Conservation (phyloP, 2,113 vertebrate species). For the Callorhinus ursinus region DNA sequence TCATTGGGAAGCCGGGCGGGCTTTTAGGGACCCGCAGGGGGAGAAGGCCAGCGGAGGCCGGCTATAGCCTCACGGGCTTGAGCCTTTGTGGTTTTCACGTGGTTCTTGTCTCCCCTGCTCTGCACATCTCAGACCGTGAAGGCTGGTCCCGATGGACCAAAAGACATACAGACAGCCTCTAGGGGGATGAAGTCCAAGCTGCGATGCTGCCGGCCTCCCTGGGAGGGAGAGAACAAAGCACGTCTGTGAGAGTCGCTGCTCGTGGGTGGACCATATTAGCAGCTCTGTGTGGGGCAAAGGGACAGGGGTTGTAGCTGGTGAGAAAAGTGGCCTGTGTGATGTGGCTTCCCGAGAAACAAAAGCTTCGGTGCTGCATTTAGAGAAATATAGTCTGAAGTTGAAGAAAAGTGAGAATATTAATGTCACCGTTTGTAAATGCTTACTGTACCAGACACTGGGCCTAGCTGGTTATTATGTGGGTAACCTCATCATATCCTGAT, state of each 20-base stretch:
- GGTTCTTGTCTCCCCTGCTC: background rate
- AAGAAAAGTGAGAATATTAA: background rate
- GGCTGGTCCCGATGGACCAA: background rate
- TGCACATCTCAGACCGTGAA: background rate
- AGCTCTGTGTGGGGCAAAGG: background rate
- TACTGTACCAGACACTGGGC: background rate
- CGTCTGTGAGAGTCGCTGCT: background rate
- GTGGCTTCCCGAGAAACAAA: background rate
- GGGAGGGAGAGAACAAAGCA: background rate
- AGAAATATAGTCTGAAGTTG: background rate
- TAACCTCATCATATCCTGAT: background rate
- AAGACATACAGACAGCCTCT: background rate
- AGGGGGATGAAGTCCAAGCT: background rate
- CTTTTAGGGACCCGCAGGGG: background rate
- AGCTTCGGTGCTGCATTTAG: background rate
- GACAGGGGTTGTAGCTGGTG: background rate
- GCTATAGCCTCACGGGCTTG: background rate
- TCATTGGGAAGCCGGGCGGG: background rate
- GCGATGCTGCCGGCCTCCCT: background rate
- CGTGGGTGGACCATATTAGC: background rate
- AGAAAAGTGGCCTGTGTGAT: background rate
- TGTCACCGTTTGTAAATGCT: background rate
- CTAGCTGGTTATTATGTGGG: background rate
- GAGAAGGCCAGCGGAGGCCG: background rate
- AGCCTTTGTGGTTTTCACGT: background rate